Conservation (phyloP, 2,797 vertebrate species). For the Falco berigora region DNA sequence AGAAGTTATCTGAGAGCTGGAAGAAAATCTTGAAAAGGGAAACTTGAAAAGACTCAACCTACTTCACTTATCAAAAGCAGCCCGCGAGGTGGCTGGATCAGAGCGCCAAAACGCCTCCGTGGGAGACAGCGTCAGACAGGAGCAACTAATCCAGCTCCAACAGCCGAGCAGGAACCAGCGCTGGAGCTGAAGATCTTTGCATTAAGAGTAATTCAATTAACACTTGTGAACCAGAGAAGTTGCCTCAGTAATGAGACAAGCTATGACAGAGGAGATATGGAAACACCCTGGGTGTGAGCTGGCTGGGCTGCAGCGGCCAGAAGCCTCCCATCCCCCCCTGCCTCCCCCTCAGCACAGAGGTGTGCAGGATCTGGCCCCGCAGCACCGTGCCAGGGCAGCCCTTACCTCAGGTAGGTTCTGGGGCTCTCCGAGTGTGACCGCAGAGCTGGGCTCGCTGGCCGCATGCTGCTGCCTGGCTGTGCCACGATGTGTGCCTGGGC, state of each 20-base stretch:
- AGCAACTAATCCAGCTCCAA: slow-evolving; percentile 27
- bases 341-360: background rate
- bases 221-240: background rate
- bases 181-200: background rate
- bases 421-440: background rate
- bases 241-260: background rate
- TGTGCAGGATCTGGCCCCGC: accelerated
- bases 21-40: background rate
- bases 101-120: background rate
- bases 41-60: slow-evolving; percentile 27
- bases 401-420: slow-evolving; percentile 7
- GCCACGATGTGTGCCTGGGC: accelerated
- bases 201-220: slow-evolving; percentile 14
- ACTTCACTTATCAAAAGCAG: slow-evolving; percentile 42
- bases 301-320: background rate
- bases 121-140: background rate
- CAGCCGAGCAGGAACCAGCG: background rate
- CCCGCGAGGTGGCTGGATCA: background rate
- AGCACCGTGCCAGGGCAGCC: accelerated
- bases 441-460: background rate
- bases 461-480: background rate
- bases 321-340: background rate
- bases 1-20: background rate
- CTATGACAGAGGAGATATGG: background rate
- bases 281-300: background rate